Base-by-base conservation (phyloP, 2,113 vertebrate species). In the Mesocricetus auratus region DNA sequence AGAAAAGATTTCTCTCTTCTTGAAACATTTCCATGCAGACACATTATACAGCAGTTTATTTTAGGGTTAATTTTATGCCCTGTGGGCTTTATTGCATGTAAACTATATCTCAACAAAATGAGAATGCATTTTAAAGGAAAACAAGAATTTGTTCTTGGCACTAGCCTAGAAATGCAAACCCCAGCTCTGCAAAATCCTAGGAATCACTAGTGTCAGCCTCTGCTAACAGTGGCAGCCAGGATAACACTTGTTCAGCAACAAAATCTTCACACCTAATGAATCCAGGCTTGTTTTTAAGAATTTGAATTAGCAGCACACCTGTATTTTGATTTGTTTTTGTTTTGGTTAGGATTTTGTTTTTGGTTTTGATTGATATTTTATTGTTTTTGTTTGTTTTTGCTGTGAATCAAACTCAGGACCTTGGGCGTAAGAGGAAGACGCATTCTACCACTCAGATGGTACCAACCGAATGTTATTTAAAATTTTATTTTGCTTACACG, bases 81-180 rank as follows among this genome's bases (percentile, higher is more conserved):
- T 24, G 1, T 82, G 42, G 83, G 79, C 79, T 93, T 91, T 60
- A 93, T 53, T 86, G 0, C 29, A 79, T 53, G 12, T 77, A 68
- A 79, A 94, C 75, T 93, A 33, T 47, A 91, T 29, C 60, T 75
- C 17, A 56, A 56, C n/a, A 56, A 78, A 92, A 86, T 86, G 56
- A 97, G 29, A 91, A 86, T 42, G 8, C 5, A 85, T 33, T 86
- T 39, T 24, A 79, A 58, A 94, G 33, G 31, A 90, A 96, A 97
- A 83, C 29, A 93, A 66, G 58, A 74, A 75, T 87, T 85, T 2
- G 2, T 36, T 66, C n/a, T 85, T 83, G 58, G 1, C 22, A 13
- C 39, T 12, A 89, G 39, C 17, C 53, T n/a, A 93, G 7, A 92
- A 91, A n/a, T 5, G 74, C 21, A 88, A 47, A 13, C 53, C 26